phyloP scores from a whole-genome alignment of 2,113 vertebrate species.

The Pipra filicauda region DNA sequence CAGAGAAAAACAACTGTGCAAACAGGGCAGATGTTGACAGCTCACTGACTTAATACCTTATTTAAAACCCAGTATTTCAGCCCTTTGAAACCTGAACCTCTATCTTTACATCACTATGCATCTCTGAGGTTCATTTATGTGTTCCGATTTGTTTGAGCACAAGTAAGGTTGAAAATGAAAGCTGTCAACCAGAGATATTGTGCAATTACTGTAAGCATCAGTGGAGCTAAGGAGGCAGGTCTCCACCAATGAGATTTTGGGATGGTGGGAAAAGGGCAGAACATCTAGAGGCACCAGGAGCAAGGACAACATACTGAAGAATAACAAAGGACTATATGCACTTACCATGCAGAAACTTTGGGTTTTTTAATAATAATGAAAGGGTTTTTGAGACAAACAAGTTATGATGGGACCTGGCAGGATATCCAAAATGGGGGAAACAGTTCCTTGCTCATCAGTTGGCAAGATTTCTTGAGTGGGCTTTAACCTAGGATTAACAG shows the following conservation, averaged over 20 bases:
- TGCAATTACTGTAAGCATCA: neutral
- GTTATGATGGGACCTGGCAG: neutral
- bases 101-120: neutral
- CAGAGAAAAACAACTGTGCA: neutral
- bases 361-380: neutral
- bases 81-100: neutral
- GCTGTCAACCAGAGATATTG: neutral
- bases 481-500: neutral
- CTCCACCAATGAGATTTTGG: neutral
- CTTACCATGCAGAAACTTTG: neutral
- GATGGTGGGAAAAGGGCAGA: neutral
- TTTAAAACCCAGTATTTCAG: neutral
- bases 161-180: neutral
- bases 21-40: neutral
- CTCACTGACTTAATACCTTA: neutral
- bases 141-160: neutral
- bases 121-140: neutral
- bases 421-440: neutral
- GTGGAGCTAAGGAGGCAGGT: neutral
- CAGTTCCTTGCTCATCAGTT: neutral
- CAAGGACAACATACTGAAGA: neutral
- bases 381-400: neutral
- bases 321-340: neutral
- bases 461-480: neutral
- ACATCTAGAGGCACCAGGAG: neutral